Percentiles rank a stretch among this genome's conserved stretches.
Evolutionary conservation across 2,888 invertebrate genomes (phyloP).

Genomic region (Acleris sparsana): DNA sequence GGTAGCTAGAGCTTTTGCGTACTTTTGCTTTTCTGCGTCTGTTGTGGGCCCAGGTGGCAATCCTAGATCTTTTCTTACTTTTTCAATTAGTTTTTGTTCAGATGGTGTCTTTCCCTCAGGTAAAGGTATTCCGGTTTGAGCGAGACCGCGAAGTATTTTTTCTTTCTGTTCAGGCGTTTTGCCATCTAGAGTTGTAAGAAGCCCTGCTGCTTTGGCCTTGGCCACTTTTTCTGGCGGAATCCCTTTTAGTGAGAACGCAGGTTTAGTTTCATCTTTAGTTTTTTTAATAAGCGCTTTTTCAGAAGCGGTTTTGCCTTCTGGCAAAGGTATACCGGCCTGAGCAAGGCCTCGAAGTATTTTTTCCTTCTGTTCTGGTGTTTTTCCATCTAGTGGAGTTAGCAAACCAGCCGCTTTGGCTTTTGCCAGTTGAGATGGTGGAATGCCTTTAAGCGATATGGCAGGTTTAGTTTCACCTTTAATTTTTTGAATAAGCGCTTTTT

Average conservation of each 20-base stretch:
- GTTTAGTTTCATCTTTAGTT: background rate
- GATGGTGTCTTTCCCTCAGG: background rate
- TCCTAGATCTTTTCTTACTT: background rate
- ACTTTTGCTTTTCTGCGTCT: background rate
- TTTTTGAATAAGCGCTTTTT: constrained; percentile 28
- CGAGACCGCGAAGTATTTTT: background rate
- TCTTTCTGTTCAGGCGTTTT: constrained; percentile 1
- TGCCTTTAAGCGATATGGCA: background rate
- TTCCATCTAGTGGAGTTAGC: constrained; percentile 26
- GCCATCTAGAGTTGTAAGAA: background rate
- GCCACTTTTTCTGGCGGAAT: background rate
- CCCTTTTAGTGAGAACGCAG: background rate
- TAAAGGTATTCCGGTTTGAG: background rate
- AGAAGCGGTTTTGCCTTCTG: constrained; percentile 4
- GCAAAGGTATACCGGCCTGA: background rate
- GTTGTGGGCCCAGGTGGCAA: background rate
- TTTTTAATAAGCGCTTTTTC: constrained; percentile 27
- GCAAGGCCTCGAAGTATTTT: background rate
- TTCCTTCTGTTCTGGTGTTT: constrained; percentile 43
- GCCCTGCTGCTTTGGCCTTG: background rate
- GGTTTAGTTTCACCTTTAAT: background rate
- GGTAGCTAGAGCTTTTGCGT: background rate
- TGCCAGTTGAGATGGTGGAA: constrained; percentile 27
- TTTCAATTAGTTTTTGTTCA: background rate
- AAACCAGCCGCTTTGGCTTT: constrained; percentile 44